These are phyloP conservation scores for Clistopyga incitator DNA, from an alignment of 2,888 invertebrate genomes.

Conservation along the genomic window DNA sequence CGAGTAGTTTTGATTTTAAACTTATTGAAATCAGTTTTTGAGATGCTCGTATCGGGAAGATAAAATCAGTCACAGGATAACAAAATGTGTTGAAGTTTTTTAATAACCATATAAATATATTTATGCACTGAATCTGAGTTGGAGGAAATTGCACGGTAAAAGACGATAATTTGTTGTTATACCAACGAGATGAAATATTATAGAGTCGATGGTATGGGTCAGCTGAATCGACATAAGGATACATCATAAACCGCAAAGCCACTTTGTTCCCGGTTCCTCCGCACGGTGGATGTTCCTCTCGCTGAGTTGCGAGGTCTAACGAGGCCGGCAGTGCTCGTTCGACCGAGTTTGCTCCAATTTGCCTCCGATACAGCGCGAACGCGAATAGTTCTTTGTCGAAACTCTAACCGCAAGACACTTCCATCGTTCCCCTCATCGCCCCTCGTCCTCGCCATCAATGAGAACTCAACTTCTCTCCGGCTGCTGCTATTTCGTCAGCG, in stretches of 20 bases:
- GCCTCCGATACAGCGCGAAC: conserved; percentile 60
- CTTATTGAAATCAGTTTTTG: no score
- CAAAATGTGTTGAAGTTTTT: conserved; percentile 7
- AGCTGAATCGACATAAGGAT: conserved; percentile 40
- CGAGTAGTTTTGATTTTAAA: no score
- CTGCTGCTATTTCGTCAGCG: conserved; percentile 14
- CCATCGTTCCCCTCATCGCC: not conserved
- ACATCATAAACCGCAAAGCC: conserved; percentile 55
- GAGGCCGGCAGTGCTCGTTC: conserved; percentile 74
- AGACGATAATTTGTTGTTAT: not conserved
- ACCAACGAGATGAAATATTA: conserved; percentile 35
- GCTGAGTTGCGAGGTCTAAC: conserved; percentile 65
- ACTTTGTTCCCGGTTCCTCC: conserved; percentile 41
- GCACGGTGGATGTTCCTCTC: conserved; percentile 21
- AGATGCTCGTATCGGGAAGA: not conserved
- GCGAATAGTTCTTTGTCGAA: conserved; percentile 69
- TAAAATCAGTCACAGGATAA: not conserved
- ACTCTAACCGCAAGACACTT: conserved; percentile 52
- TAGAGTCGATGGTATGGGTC: conserved; percentile 9
- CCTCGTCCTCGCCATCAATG: not conserved
- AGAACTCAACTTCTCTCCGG: conserved; percentile 5
- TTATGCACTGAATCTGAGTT: not conserved
- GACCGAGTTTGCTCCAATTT: conserved; percentile 76
- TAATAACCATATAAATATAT: not conserved
- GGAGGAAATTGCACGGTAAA: conserved; percentile 3